These are phyloP conservation scores for Fragum whitleyi DNA, from an alignment of 2,888 invertebrate genomes.

Conservation along the genomic window DNA sequence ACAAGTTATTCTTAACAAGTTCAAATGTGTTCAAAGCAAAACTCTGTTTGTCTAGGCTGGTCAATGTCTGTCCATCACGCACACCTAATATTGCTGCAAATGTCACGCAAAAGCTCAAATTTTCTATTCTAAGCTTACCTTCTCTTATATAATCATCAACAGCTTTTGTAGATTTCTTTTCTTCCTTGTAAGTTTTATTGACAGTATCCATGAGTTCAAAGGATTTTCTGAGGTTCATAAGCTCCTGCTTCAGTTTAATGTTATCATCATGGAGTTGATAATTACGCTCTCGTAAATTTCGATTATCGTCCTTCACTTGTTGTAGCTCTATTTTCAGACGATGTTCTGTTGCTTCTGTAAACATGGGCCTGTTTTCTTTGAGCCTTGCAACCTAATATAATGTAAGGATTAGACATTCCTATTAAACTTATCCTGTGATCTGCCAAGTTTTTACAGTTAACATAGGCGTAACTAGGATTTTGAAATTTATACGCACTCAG, in stretches of 20 bases:
- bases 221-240: slow-evolving; percentile 62
- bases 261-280: slow-evolving; percentile 82
- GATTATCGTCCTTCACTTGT: slow-evolving; percentile 79
- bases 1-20: no score
- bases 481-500: no score
- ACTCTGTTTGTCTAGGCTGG: no score
- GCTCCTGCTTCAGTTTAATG: slow-evolving; percentile 75
- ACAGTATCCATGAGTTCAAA: slow-evolving; percentile 56
- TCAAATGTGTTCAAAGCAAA: no score
- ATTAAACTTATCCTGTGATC: no score
- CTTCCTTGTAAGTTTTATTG: slow-evolving; percentile 33
- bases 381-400: slow-evolving; percentile 65
- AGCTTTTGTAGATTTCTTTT: slow-evolving; percentile 14
- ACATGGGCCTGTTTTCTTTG: slow-evolving; percentile 60
- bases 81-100: no score
- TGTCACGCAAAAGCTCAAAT: no score
- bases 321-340: slow-evolving; percentile 75
- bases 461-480: no score
- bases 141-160: slow-evolving; percentile 23
- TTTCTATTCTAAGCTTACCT: no score
- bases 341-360: slow-evolving; percentile 63
- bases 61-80: no score
- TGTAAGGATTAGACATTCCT: no score
- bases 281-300: slow-evolving; percentile 78
- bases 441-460: no score